Percentiles rank a stretch among this genome's conserved stretches.
These are phyloP conservation scores for Erethizon dorsatum DNA, from an alignment of 2,797 vertebrate genomes.

Conservation along the genomic window DNA sequence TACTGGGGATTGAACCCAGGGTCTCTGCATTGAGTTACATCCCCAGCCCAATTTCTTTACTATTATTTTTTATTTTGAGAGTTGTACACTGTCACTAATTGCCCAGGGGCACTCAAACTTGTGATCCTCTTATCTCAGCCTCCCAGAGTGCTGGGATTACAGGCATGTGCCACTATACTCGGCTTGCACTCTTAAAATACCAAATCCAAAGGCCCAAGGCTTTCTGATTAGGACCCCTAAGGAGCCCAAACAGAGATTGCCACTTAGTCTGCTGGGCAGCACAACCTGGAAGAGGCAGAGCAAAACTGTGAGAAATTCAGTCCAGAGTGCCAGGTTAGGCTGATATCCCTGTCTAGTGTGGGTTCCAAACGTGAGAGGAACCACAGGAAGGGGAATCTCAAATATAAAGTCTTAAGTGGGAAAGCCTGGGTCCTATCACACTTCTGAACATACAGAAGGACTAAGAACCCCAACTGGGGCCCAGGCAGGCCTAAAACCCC, in stretches of 20 bases:
- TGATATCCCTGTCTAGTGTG: neutral
- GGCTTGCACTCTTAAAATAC: slow-evolving; percentile 28
- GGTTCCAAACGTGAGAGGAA: slow-evolving; percentile 8
- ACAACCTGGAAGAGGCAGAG: neutral
- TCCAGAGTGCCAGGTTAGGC: neutral
- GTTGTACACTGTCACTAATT: neutral
- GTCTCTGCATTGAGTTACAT: neutral
- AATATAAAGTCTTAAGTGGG: neutral
- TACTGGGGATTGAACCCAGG: neutral
- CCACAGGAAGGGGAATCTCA: neutral
- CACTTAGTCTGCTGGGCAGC: neutral
- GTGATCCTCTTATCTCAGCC: neutral
- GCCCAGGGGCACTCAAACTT: neutral
- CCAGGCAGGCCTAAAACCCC: neutral
- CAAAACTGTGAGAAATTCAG: neutral
- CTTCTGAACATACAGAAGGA: neutral
- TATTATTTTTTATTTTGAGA: neutral
- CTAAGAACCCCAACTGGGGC: neutral
- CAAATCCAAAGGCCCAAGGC: slow-evolving; percentile 20
- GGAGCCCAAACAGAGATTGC: neutral
- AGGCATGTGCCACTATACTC: neutral
- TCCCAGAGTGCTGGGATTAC: neutral
- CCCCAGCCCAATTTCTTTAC: neutral
- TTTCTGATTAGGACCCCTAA: slow-evolving; percentile 45
- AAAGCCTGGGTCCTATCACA: neutral